phyloP scores from a whole-genome alignment of 1,140 invertebrate species.

The Ylistrum balloti region DNA sequence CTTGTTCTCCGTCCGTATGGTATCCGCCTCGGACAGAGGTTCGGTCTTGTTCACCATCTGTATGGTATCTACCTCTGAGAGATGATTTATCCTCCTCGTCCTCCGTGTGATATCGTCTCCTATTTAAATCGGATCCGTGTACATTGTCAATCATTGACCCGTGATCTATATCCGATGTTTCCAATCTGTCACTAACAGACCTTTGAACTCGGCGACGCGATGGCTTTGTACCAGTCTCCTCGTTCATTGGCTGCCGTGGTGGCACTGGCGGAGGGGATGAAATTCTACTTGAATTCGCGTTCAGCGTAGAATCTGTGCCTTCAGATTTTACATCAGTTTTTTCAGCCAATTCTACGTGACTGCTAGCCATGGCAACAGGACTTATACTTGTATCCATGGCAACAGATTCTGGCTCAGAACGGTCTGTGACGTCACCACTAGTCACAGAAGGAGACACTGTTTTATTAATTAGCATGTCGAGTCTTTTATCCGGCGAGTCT shows the following conservation, averaged over 20 bases:
- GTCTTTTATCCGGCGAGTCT: slow-evolving; percentile 55
- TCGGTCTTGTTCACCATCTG: not conserved
- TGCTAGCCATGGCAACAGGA: not conserved
- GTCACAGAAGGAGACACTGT: not conserved
- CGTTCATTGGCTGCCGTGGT: slow-evolving; percentile 29
- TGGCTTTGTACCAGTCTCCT: not conserved
- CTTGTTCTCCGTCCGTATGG: not conserved
- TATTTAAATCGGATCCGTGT: not conserved
- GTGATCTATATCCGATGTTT: not conserved
- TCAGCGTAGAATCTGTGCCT: not conserved
- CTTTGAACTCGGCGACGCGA: not conserved
- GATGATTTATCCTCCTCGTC: not conserved
- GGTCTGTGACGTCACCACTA: not conserved
- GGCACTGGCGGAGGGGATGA: slow-evolving; percentile 45
- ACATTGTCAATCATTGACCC: not conserved
- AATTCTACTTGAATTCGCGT: not conserved
- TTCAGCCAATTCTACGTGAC: not conserved
- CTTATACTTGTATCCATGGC: not conserved
- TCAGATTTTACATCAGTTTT: not conserved
- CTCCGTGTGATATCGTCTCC: not conserved
- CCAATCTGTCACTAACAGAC: slow-evolving; percentile 8
- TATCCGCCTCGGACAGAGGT: not conserved
- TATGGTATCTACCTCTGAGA: too few relatives aligned
- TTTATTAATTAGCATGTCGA: slow-evolving; percentile 55
- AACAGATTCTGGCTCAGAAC: not conserved